A percentile compares a stretch with the other conserved stretches of the same genome.
Conservation (phyloP, 2,797 vertebrate genomes). For the Enteromius thamalakanensis region DNA sequence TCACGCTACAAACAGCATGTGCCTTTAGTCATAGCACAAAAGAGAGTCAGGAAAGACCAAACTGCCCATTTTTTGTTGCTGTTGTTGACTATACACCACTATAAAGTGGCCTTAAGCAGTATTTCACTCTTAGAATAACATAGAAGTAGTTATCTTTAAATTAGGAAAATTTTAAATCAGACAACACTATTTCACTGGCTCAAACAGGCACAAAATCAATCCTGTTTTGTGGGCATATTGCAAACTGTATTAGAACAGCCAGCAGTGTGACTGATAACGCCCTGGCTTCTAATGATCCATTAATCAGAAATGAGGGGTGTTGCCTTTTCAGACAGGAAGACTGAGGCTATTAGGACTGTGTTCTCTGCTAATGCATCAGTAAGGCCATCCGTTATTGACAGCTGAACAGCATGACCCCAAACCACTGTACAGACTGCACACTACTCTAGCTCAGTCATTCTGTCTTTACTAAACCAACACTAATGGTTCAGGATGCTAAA, state of each 20-base stretch:
- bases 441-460: not conserved
- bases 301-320: constrained; percentile 16
- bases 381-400: constrained; percentile 34
- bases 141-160: not conserved
- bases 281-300: not conserved
- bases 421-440: not conserved
- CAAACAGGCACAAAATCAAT: constrained; percentile 1
- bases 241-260: constrained; percentile 3
- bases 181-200: not conserved
- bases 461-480: not conserved
- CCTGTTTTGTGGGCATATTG: constrained; percentile 2
- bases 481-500: not conserved
- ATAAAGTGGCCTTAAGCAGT: not conserved
- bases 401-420: constrained; percentile 22
- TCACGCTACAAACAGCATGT: not conserved
- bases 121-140: not conserved
- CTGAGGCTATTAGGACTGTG: constrained; percentile 27
- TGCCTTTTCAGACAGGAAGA: constrained; percentile 7
- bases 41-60: not conserved
- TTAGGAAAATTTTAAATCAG: not conserved
- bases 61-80: constrained; percentile 2
- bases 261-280: not conserved
- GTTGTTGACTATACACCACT: not conserved
- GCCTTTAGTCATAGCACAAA: not conserved
- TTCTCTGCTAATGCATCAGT: constrained; percentile 42